These are phyloP conservation scores for Phylloscopus collybita DNA, from an alignment of 2,797 vertebrate species.

Conservation along the genomic window DNA sequence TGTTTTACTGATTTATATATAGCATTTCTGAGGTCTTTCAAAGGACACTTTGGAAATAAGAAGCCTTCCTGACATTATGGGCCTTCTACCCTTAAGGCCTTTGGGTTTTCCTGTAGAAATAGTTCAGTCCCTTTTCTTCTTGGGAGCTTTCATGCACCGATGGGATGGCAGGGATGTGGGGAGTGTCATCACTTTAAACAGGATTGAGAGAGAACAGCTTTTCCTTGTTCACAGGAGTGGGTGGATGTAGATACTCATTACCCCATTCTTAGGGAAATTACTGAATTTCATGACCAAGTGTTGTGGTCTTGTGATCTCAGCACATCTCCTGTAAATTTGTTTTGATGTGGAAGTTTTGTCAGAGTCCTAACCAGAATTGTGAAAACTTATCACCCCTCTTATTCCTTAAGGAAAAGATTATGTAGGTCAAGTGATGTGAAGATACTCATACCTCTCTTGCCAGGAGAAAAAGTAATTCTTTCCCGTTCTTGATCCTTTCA, in stretches of 20 bases:
- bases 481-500: background rate
- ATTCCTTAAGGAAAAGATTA: background rate
- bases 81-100: background rate
- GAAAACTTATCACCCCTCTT: background rate
- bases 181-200: conserved; percentile 6
- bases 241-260: conserved; percentile 29
- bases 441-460: background rate
- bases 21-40: background rate
- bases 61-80: background rate
- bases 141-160: background rate
- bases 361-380: background rate
- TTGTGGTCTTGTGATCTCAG: conserved; percentile 52
- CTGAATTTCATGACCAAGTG: background rate
- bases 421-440: background rate
- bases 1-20: background rate
- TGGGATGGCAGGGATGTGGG: background rate
- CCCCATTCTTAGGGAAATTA: conserved; percentile 31
- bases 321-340: background rate
- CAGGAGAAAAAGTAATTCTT: background rate
- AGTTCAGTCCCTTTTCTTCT: background rate
- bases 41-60: background rate
- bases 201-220: conserved; percentile 23
- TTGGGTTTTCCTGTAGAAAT: background rate
- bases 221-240: conserved; percentile 24
- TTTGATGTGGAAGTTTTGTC: background rate